Conservation (phyloP, 2,888 invertebrate species). For the Oligia strigilis region DNA sequence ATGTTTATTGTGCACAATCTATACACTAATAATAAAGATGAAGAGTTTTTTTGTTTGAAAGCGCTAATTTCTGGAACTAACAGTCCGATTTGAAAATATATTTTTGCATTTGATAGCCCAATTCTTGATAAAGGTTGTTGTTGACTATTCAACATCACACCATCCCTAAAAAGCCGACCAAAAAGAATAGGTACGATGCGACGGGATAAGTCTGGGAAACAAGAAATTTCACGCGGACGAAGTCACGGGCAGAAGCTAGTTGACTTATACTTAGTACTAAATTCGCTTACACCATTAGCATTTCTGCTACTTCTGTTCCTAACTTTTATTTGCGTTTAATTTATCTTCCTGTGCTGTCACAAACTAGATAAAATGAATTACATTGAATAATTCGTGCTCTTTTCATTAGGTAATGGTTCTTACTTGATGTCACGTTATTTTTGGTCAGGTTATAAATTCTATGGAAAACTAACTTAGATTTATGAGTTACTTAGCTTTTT, state of each 20-base stretch:
- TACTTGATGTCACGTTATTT: slow-evolving; percentile 24
- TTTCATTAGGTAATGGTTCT: slow-evolving; percentile 46
- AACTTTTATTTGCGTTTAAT: slow-evolving; percentile 42
- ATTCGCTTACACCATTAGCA: slow-evolving; percentile 17
- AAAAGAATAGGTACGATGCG: too few species aligned
- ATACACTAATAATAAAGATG: too few species aligned
- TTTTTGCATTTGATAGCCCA: neutral
- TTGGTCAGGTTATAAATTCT: slow-evolving; percentile 29
- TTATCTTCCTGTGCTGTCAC: slow-evolving; percentile 42
- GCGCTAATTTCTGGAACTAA: neutral
- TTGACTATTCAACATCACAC: too few species aligned
- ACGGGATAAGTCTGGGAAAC: too few species aligned
- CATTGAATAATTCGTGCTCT: slow-evolving; percentile 32
- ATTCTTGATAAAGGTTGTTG: neutral
- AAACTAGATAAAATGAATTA: slow-evolving; percentile 39
- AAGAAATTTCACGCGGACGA: too few species aligned
- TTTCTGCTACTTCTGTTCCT: slow-evolving; percentile 17
- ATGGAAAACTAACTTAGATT: slow-evolving; percentile 20
- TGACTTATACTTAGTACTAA: slow-evolving; percentile 8
- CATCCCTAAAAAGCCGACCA: too few species aligned
- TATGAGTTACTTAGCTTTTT: neutral
- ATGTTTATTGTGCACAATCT: slow-evolving; percentile 12
- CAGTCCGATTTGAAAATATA: too few species aligned
- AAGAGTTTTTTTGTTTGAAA: neutral
- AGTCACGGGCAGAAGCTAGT: neutral